Conservation (phyloP, 53 echinoderm and acorn worm species). For the Actinopyga echinites region DNA sequence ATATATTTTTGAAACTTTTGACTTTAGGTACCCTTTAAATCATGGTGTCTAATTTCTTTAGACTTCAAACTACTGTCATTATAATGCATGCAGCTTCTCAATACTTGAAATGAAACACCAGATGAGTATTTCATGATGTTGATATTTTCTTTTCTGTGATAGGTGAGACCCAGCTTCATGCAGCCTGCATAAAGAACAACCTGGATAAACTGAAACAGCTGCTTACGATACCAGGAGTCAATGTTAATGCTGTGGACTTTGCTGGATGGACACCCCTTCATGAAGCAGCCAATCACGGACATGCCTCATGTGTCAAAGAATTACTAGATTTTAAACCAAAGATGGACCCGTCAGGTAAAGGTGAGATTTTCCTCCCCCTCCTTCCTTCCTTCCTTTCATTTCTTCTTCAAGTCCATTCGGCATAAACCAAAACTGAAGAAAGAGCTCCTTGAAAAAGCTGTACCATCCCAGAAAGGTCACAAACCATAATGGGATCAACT, state of each 20-base stretch:
- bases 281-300: constrained; percentile 87
- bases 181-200: constrained; percentile 85
- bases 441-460: too few relatives aligned
- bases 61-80: not conserved
- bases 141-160: too few relatives aligned
- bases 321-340: constrained; percentile 72
- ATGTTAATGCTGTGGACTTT: constrained; percentile 77
- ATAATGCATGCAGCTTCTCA: not conserved
- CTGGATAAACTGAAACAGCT: constrained; percentile 61
- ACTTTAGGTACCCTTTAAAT: not conserved
- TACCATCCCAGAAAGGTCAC: too few relatives aligned
- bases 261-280: constrained; percentile 95
- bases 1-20: too few relatives aligned
- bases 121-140: too few relatives aligned
- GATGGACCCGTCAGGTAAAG: not conserved
- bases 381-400: too few relatives aligned
- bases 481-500: too few relatives aligned
- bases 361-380: not conserved
- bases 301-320: constrained; percentile 68
- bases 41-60: not conserved
- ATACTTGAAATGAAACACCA: not conserved
- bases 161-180: constrained; percentile 89
- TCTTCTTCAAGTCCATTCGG: too few relatives aligned
- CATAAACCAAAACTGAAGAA: too few relatives aligned
- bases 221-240: constrained; percentile 63